phyloP scores from a whole-genome alignment of 2,888 invertebrate genomes.

The Leptinotarsa peninsularis region DNA sequence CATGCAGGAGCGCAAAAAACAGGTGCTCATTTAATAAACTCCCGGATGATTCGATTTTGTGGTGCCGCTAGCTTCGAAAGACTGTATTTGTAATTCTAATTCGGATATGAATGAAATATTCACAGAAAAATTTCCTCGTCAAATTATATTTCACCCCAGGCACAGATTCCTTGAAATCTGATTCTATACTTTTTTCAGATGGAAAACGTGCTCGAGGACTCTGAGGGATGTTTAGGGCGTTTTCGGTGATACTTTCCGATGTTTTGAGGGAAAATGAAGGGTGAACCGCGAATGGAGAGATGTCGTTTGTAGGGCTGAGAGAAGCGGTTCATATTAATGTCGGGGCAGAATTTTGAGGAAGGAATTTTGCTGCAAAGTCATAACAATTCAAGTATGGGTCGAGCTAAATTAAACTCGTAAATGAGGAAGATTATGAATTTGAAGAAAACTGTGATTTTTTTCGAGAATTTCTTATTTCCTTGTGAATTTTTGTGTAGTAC shows the following conservation, averaged over 20 bases:
- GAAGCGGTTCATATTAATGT: neutral
- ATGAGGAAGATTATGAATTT: no score
- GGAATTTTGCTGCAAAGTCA: no score
- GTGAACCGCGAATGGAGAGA: neutral
- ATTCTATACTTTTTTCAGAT: constrained; percentile 16
- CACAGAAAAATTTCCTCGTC: constrained; percentile 28
- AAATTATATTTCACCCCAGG: constrained; percentile 23
- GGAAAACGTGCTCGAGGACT: constrained; percentile 11
- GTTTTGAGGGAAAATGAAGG: neutral
- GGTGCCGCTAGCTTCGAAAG: constrained; percentile 17
- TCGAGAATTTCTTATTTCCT: no score
- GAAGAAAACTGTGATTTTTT: no score
- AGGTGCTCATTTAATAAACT: constrained; percentile 30
- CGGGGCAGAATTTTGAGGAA: no score
- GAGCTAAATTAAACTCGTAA: no score
- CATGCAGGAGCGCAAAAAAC: neutral
- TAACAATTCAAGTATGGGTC: no score
- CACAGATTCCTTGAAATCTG: constrained; percentile 9
- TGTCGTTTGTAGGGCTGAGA: neutral
- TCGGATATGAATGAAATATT: constrained; percentile 36
- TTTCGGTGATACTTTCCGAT: neutral
- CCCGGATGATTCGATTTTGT: constrained; percentile 24
- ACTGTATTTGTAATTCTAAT: constrained; percentile 39
- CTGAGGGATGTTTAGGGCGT: constrained; percentile 8
- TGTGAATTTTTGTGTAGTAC: no score